A percentile compares a stretch with the other conserved stretches of the same genome.
Evolutionary conservation across 2,113 vertebrate genomes (phyloP).

Genomic region (Syngnathus scovelli): DNA sequence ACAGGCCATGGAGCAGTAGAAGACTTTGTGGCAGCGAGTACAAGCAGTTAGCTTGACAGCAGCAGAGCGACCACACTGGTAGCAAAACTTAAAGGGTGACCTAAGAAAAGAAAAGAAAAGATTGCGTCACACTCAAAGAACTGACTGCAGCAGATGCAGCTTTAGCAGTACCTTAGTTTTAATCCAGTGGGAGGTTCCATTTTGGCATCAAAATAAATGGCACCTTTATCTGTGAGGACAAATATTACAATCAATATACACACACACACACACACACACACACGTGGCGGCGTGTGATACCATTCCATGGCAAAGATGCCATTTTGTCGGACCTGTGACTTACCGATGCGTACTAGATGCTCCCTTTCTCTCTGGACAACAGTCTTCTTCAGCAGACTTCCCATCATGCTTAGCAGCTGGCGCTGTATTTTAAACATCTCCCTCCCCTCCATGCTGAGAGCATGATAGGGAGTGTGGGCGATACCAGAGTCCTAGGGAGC

Average conservation of each 20-base stretch:
- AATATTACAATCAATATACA: background rate
- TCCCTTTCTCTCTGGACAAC: slow-evolving; percentile 44
- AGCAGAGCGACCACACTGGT: slow-evolving; percentile 74
- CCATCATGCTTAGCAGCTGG: slow-evolving; percentile 69
- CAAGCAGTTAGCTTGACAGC: slow-evolving; percentile 70
- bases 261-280: too few species aligned
- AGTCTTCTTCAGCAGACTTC: slow-evolving; percentile 54
- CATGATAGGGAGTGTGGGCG: slow-evolving; percentile 71
- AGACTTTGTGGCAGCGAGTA: slow-evolving; percentile 66
- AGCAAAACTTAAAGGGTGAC: slow-evolving; percentile 75
- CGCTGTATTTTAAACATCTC: slow-evolving; percentile 59
- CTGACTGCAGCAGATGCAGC: too few species aligned
- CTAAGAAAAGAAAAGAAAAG: slow-evolving; percentile 40
- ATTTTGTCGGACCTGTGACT: background rate
- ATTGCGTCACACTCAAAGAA: background rate
- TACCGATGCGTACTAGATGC: slow-evolving; percentile 1
- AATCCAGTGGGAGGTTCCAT: background rate
- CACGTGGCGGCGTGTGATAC: too few species aligned
- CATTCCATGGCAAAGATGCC: too few species aligned
- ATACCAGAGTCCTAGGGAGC: slow-evolving; percentile 68
- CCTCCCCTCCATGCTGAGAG: slow-evolving; percentile 60
- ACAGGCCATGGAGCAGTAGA: slow-evolving; percentile 76
- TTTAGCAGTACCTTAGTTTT: background rate
- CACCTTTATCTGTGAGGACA: background rate
- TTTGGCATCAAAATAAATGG: background rate